Percentiles rank a stretch among this genome's conserved stretches.
phyloP scores from a whole-genome alignment of 2,888 invertebrate species.

The Biston stratarius region DNA sequence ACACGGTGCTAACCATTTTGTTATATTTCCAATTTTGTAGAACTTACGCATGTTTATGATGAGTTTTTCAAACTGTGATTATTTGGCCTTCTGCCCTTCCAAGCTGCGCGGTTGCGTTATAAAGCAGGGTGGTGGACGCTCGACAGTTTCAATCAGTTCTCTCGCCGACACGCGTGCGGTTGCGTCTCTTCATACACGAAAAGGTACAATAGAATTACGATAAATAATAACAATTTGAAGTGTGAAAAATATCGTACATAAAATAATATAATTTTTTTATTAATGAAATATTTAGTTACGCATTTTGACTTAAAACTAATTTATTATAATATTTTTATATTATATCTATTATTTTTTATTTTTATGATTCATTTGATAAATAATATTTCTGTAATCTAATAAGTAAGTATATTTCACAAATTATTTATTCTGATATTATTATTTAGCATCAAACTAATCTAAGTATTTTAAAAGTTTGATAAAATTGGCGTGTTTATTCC shows the following conservation, averaged over 20 bases:
- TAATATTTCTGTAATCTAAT: too few species aligned
- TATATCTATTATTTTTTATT: too few species aligned
- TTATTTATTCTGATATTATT: neutral
- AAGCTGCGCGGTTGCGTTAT: slow-evolving; percentile 58
- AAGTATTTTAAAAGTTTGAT: neutral
- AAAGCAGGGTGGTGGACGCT: slow-evolving; percentile 62
- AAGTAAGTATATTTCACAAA: neutral
- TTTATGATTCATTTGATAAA: too few species aligned
- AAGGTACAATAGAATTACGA: slow-evolving; percentile 33
- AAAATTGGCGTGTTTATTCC: neutral
- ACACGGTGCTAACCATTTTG: slow-evolving; percentile 4
- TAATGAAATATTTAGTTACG: too few species aligned
- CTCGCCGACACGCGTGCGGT: slow-evolving; percentile 48
- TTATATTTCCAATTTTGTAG: slow-evolving; percentile 17
- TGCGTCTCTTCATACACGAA: slow-evolving; percentile 42
- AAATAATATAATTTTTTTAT: neutral
- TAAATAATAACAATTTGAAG: slow-evolving; percentile 13
- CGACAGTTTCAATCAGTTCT: slow-evolving; percentile 59
- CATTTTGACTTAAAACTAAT: too few species aligned
- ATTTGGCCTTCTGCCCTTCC: slow-evolving; percentile 71
- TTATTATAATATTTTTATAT: too few species aligned
- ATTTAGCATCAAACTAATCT: neutral
- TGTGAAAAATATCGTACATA: neutral
- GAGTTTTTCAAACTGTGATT: slow-evolving; percentile 46
- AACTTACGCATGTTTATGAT: slow-evolving; percentile 25